Percentiles rank a stretch among this genome's conserved stretches.
Evolutionary conservation across 1,140 invertebrate genomes (phyloP).

Genomic region (Eumeta japonica): DNA sequence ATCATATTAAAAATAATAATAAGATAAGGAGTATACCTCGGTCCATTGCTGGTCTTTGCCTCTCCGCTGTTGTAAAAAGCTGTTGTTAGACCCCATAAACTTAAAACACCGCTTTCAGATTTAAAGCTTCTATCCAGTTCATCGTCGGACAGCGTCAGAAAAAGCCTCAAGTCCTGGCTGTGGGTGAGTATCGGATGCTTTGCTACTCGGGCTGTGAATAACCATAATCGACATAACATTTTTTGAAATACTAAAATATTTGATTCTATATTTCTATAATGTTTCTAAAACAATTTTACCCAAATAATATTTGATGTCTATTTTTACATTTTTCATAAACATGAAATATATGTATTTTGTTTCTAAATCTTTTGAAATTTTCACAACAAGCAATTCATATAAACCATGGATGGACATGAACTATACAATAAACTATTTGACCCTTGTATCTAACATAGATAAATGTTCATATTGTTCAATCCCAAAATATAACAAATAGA

Average conservation of each 20-base stretch:
- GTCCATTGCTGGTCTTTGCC: constrained; percentile 27
- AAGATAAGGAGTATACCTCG: constrained; percentile 20
- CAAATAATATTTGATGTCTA: too few relatives aligned
- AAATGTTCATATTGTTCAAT: too few relatives aligned
- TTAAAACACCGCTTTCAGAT: constrained; percentile 36
- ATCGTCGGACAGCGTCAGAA: constrained; percentile 37
- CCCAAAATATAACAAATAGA: too few relatives aligned
- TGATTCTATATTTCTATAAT: too few relatives aligned
- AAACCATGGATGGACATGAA: too few relatives aligned
- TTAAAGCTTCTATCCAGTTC: constrained; percentile 43
- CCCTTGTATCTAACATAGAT: background rate
- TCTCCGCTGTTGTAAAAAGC: constrained; percentile 30
- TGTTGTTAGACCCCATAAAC: constrained; percentile 36
- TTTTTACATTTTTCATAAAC: too few relatives aligned
- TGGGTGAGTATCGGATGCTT: constrained; percentile 44
- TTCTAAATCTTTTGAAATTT: background rate
- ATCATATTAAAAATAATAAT: background rate
- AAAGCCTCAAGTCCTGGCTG: constrained; percentile 35
- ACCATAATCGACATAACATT: background rate
- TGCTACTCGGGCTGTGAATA: constrained; percentile 32
- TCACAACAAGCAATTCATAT: too few relatives aligned
- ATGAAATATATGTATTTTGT: too few relatives aligned
- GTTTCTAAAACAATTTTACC: too few relatives aligned
- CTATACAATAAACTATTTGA: too few relatives aligned
- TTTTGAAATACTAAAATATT: background rate